Base-by-base conservation (phyloP, 2,888 invertebrate genomes). In the Limnephilus rhombicus region DNA sequence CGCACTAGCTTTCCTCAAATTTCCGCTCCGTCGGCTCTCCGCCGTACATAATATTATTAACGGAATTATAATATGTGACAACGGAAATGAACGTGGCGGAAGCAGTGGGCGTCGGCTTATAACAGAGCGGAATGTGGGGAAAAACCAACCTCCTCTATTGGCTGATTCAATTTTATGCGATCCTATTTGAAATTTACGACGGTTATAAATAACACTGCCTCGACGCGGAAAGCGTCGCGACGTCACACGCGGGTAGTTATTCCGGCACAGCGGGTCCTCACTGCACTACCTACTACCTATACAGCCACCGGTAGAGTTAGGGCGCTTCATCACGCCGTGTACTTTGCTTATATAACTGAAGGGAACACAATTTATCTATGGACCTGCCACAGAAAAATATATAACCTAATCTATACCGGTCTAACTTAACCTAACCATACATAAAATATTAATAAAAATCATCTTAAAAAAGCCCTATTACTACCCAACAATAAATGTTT, bases 201-300 rank as follows among this genome's bases (percentile, higher is more conserved):
- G 34, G 83, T 34, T 83, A 83, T 83, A 34, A 31, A 83, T 83
- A 83, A 34, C 37, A 11, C 37, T 15, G 68, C 68, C 68, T 68
- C 68, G 24, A 68, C 68, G 68, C 68, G 24, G 24, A 24, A 7
- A 15, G 83, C 83, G 83, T 41, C 37, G 83, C 37, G 83, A 83
- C 83, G 83, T 83, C 83, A 83, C 83, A 83, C 83, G 24, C 68
- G 68, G 68, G 68, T 83, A 83, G 83, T 83, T 83, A 83, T 83
- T 83, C 34, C 82, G 18, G 82, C 82, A 37, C 34, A 24, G 31
- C 83, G 83, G 83, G 34, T 34, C 15, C 37, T 18, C 9, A 18
- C 83, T 68, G 24, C 68, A 24, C n/a, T 68, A 68, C 68, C 68
- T 68, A 68, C 9, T n/a, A 68, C n/a, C 68, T 53, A 53, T 1